These are phyloP conservation scores for Meandrina meandrites DNA, from an alignment of 92 coral and sea anemone genomes.

Conservation along the genomic window DNA sequence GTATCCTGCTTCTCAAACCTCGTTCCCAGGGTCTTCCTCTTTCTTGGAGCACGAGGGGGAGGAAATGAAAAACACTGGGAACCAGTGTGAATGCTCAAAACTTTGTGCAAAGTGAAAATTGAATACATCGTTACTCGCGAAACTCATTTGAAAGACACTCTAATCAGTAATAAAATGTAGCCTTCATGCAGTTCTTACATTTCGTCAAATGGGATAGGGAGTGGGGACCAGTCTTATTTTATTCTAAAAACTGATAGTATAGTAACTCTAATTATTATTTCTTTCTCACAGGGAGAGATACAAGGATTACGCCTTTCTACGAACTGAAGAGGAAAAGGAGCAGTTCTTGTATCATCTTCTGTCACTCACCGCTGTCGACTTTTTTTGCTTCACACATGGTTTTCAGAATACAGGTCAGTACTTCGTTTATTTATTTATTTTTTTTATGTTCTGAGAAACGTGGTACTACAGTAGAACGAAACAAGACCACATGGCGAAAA, in stretches of 20 bases:
- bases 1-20: no score
- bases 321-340: constrained; percentile 96
- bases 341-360: constrained; percentile 88
- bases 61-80: background rate
- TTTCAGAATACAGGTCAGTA: constrained; percentile 82
- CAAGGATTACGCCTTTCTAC: constrained; percentile 89
- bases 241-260: background rate
- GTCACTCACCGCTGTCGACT: constrained; percentile 94
- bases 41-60: background rate
- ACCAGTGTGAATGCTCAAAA: background rate
- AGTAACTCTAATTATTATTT: no score
- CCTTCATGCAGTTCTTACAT: background rate
- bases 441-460: background rate
- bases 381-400: constrained; percentile 96
- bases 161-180: background rate
- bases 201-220: background rate
- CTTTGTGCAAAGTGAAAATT: background rate
- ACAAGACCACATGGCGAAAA: background rate
- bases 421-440: background rate
- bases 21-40: background rate
- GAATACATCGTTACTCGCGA: background rate
- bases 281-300: constrained; percentile 70
- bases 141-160: background rate
- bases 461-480: background rate
- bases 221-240: background rate